Evolutionary conservation across 1,140 invertebrate genomes (phyloP).

Genomic region (Heliconius hewitsoni): DNA sequence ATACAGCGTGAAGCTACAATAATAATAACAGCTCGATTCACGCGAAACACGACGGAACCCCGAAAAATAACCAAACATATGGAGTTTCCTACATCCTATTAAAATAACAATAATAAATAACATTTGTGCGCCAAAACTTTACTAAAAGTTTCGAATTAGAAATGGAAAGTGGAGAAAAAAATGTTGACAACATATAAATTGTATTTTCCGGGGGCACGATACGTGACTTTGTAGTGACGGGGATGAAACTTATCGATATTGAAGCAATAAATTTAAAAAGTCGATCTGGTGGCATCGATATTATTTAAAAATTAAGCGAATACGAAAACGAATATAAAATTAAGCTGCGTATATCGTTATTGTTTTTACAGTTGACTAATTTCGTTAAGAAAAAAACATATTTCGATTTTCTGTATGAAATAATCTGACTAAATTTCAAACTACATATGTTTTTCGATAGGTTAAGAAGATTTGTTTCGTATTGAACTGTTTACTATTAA

Average conservation of each 20-base stretch:
- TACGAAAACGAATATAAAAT: too few relatives aligned
- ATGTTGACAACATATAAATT: conserved; percentile 32
- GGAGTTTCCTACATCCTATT: conserved; percentile 15
- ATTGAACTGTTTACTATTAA: too few relatives aligned
- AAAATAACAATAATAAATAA: conserved; percentile 30
- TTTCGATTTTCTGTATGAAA: too few relatives aligned
- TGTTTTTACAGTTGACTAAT: too few relatives aligned
- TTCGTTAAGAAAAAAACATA: too few relatives aligned
- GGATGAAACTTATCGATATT: background rate
- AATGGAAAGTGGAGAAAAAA: conserved; percentile 31
- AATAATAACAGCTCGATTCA: background rate
- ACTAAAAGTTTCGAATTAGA: conserved; percentile 31
- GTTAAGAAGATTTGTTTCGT: too few relatives aligned
- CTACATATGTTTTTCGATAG: too few relatives aligned
- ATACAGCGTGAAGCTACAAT: background rate
- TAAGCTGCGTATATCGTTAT: too few relatives aligned
- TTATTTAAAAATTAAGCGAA: too few relatives aligned
- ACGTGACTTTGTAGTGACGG: conserved; percentile 20
- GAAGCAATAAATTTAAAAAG: background rate
- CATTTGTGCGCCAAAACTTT: conserved; percentile 18
- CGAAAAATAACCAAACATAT: conserved; percentile 8
- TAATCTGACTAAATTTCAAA: too few relatives aligned
- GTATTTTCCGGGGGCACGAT: conserved; percentile 24
- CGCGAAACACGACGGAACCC: background rate
- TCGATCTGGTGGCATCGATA: too few relatives aligned